Evolutionary conservation across 2,888 invertebrate genomes (phyloP).

Genomic region (Bursaphelenchus okinawaensis): DNA sequence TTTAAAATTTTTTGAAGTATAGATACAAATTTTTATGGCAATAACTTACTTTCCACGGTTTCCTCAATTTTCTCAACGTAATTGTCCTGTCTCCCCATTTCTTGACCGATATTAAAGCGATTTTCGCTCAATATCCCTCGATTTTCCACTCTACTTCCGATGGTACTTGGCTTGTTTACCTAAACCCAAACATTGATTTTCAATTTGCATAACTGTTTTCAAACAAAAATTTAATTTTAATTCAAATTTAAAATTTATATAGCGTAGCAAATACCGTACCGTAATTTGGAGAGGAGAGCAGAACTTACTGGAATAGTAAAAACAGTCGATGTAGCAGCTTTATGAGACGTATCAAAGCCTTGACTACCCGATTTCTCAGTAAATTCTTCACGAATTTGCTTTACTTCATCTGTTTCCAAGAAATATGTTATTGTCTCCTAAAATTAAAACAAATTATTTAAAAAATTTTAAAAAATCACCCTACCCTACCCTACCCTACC

Average conservation of each 20-base stretch:
- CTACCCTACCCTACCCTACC: no score
- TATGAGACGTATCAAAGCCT: no score
- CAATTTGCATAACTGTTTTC: not conserved
- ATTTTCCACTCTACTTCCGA: not conserved
- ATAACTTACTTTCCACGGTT: not conserved
- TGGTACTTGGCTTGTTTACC: not conserved
- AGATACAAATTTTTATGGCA: not conserved
- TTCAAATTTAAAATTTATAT: no score
- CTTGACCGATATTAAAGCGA: not conserved
- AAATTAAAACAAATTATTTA: not conserved
- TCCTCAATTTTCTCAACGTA: not conserved
- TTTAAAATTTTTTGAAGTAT: not conserved
- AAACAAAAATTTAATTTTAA: not conserved
- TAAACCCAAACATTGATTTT: not conserved
- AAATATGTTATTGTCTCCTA: not conserved
- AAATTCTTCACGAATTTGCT: not conserved
- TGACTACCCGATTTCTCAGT: not conserved
- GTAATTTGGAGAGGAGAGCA: no score
- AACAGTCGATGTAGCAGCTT: not conserved
- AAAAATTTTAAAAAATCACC: no score
- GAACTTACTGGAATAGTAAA: not conserved
- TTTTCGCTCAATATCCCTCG: not conserved
- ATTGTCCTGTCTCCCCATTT: not conserved
- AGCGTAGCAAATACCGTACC: no score
- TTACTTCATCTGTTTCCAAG: not conserved